phyloP scores from a whole-genome alignment of 2,888 invertebrate species.

The Synanthedon formicaeformis region DNA sequence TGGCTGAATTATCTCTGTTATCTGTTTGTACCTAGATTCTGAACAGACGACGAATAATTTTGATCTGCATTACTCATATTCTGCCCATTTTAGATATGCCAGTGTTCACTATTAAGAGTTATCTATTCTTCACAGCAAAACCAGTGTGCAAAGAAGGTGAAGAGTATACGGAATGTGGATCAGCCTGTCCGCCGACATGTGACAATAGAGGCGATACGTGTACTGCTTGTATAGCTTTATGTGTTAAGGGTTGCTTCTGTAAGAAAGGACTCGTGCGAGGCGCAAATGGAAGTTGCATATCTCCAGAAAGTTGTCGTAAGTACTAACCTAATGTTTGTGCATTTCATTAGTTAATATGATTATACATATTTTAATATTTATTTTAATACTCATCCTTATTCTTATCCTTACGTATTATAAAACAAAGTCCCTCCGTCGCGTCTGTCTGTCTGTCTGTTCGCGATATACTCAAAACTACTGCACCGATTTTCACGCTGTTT shows the following conservation, averaged over 20 bases:
- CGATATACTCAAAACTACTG: too few species aligned
- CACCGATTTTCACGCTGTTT: too few species aligned
- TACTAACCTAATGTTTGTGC: background rate
- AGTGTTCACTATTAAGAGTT: too few species aligned
- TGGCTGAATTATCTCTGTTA: too few species aligned
- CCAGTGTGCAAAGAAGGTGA: background rate
- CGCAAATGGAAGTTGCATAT: background rate
- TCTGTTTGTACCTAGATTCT: too few species aligned
- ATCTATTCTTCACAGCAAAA: background rate
- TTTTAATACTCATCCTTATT: too few species aligned
- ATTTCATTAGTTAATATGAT: background rate
- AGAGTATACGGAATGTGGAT: constrained; percentile 2
- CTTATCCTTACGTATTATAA: too few species aligned
- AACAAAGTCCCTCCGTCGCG: too few species aligned
- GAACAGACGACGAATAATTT: background rate
- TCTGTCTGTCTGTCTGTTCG: too few species aligned
- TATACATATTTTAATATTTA: too few species aligned
- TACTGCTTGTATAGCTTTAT: constrained; percentile 1
- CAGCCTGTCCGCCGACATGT: constrained; percentile 6
- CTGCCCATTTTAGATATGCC: too few species aligned
- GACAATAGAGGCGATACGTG: constrained; percentile 1
- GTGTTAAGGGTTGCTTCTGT: constrained; percentile 2
- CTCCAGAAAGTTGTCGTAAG: background rate
- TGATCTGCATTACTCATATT: background rate
- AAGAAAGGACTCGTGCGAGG: background rate